phyloP scores from a whole-genome alignment of 2,797 vertebrate species.

The Aselliscus stoliczkanus region DNA sequence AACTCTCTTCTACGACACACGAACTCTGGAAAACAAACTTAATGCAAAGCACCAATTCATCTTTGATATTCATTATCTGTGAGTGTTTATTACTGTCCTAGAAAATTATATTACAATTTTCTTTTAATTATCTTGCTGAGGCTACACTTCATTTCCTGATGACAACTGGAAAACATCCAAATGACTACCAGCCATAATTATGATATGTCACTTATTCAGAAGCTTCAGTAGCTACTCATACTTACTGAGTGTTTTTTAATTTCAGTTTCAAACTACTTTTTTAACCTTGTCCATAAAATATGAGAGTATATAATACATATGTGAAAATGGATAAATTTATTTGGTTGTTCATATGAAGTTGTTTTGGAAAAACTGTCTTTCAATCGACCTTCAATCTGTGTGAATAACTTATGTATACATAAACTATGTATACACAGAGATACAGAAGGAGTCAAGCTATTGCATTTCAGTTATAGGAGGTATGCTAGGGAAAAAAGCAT shows the following conservation, averaged over 20 bases:
- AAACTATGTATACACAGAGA: neutral
- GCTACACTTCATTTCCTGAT: conserved; percentile 46
- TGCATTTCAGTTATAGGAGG: neutral
- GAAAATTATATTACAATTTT: conserved; percentile 47
- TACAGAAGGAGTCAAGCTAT: neutral
- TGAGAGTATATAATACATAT: neutral
- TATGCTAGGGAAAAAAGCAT: neutral
- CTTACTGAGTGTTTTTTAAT: neutral
- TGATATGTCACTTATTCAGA: neutral
- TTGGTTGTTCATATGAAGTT: neutral
- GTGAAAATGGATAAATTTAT: neutral
- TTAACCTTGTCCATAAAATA: neutral
- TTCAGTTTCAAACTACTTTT: neutral
- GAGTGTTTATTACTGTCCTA: conserved; percentile 41
- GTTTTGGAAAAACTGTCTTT: neutral
- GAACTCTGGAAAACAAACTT: conserved; percentile 34
- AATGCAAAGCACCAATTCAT: conserved; percentile 23
- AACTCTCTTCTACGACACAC: neutral
- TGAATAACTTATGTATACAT: neutral
- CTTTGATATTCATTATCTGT: conserved; percentile 36
- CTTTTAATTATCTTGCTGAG: conserved; percentile 59
- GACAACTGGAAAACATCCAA: conserved; percentile 37
- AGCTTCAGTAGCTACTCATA: neutral
- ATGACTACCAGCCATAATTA: neutral
- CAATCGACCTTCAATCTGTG: neutral